phyloP scores from a whole-genome alignment of 2,888 invertebrate genomes.

The Oscheius sp. region DNA sequence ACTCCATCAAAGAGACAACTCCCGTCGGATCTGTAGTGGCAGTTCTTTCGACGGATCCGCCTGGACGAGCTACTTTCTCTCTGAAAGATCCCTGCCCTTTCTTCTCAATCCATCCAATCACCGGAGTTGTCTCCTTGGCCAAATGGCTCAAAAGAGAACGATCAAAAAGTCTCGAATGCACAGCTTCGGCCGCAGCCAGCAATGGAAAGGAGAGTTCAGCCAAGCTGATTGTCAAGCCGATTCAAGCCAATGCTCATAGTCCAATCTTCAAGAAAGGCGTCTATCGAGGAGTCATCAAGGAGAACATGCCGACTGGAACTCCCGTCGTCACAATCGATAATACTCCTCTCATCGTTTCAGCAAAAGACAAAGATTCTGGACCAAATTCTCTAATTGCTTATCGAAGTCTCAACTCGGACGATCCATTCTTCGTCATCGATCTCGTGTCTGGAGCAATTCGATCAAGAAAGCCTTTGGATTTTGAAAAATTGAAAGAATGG shows the following conservation, averaged over 20 bases:
- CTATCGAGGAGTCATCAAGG: constrained; percentile 82
- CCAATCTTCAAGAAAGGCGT: constrained; percentile 77
- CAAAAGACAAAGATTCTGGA: constrained; percentile 85
- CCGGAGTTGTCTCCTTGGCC: constrained; percentile 44
- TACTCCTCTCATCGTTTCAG: constrained; percentile 84
- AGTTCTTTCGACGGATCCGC: constrained; percentile 33
- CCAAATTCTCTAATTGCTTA: constrained; percentile 85
- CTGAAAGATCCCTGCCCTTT: constrained; percentile 37
- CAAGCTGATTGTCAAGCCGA: constrained; percentile 47
- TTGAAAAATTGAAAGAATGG: constrained; percentile 76
- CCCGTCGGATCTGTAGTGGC: constrained; percentile 41
- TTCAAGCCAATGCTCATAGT: constrained; percentile 58
- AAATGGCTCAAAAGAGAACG: constrained; percentile 50
- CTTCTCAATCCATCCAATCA: constrained; percentile 47
- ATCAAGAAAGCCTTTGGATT: constrained; percentile 82
- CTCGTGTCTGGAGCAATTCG: constrained; percentile 85
- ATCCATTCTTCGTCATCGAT: constrained; percentile 84
- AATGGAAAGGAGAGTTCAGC: constrained; percentile 40
- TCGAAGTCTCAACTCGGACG: constrained; percentile 83
- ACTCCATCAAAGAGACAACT: constrained; percentile 33
- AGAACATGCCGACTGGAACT: constrained; percentile 72
- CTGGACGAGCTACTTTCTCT: constrained; percentile 36
- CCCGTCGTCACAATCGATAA: constrained; percentile 18
- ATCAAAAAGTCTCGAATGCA: constrained; percentile 44
- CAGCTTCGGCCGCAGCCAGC: constrained; percentile 33